Evolutionary conservation across 2,797 vertebrate genomes (phyloP).

Genomic region (Lacerta agilis): DNA sequence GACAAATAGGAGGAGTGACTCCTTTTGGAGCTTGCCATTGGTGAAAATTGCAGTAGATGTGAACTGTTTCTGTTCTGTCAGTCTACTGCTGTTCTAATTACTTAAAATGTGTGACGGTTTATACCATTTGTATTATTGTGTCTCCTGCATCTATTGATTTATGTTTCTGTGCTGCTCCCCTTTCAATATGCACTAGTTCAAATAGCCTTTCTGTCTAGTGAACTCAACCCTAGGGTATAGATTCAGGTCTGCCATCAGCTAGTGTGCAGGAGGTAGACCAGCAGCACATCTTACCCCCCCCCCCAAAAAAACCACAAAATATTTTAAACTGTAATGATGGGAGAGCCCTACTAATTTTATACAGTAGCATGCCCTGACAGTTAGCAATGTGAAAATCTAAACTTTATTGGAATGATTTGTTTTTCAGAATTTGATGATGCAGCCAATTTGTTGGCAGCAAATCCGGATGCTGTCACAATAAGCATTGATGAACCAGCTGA

Average conservation of each 20-base stretch:
- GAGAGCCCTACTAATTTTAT: fast-evolving
- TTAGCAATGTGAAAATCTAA: neutral
- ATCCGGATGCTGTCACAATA: constrained; percentile 84
- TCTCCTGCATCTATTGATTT: neutral
- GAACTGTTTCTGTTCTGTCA: neutral
- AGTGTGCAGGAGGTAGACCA: fast-evolving
- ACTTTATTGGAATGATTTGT: constrained; percentile 11
- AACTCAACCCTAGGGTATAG: neutral
- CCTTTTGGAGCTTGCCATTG: neutral
- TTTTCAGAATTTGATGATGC: constrained; percentile 91
- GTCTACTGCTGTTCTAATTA: neutral
- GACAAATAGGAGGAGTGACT: neutral
- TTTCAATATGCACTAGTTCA: neutral
- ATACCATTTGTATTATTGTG: neutral
- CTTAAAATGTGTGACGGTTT: neutral
- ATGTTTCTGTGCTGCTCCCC: neutral
- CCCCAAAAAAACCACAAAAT: neutral
- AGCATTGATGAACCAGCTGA: constrained; percentile 82
- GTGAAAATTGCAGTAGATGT: neutral
- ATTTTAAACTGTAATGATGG: neutral
- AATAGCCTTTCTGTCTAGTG: neutral
- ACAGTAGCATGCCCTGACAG: fast-evolving
- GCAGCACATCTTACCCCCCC: neutral
- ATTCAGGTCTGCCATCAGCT: fast-evolving
- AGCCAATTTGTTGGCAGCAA: constrained; percentile 77